Evolutionary conservation across 1,140 invertebrate species (phyloP), one percentile per base, ranked within the genome.

Genomic region (Drosophila fuyamai): DNA sequence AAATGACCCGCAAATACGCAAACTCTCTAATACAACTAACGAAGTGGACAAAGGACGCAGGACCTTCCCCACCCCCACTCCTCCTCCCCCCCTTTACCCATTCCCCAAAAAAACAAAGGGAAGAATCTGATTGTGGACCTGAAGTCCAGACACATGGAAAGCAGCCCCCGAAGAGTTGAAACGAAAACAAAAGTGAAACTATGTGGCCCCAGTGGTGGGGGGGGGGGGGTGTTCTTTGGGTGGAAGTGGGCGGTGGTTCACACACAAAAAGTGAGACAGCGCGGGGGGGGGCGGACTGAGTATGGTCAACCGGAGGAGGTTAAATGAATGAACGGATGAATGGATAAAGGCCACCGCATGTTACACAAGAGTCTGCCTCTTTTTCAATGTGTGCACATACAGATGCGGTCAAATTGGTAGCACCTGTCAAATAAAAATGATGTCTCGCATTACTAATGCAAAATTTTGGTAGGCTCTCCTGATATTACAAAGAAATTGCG

Each of bases 271-370:
- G 58, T 43, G 55, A 44, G 56, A 35, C 62, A 38, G 14, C 27
- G 66, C 29, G 36, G 61, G 46, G 32, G 36, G 47, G 55, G 23
- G 58, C 13, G n/a, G 7, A 16, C 23, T 7, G 46, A 43, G 70
- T 63, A 80, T 84, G 81, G 81, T 84, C 76, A 84, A 71, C 66
- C 53, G 71, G 81, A 84, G 68, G 66, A 71, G 68, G 81, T 86
- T 88, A 86, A 86, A 88, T 86, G 79, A 86, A 86, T 86, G 84
- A 86, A 88, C 83, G 83, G 83, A 88, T 86, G 83, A 88, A 88
- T 86, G 83, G 86, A 83, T 86, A 86, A 88, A 86, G 76, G 83
- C 83, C 83, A 86, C 83, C 83, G 83, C 83, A 86, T 86, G 83
- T 86, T 88, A 59, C 76, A 82, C 76, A 79, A 82, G 83, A 82